Percentiles rank a stretch among this genome's conserved stretches.
Evolutionary conservation across 2,113 vertebrate genomes (phyloP).

Genomic region (Eonycteris spelaea): DNA sequence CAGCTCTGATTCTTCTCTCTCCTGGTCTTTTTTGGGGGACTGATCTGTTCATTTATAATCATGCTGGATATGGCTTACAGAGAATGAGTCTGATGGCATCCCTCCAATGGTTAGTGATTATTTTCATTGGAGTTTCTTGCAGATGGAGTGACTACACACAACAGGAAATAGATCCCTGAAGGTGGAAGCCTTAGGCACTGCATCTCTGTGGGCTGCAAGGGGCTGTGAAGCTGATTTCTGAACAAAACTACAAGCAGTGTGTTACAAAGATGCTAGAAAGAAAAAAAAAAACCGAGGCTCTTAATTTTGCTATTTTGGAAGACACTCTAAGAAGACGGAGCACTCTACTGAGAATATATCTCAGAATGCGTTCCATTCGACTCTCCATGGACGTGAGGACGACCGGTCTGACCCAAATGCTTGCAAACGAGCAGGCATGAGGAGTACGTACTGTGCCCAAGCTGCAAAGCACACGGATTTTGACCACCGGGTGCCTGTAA

Average conservation of each 20-base stretch:
- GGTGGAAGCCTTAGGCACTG: background rate
- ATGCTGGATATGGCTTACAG: background rate
- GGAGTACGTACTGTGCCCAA: background rate
- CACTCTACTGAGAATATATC: background rate
- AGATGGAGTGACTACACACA: background rate
- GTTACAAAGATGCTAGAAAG: background rate
- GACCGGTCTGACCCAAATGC: background rate
- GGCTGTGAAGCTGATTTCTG: background rate
- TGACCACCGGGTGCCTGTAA: background rate
- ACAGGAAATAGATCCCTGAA: conserved; percentile 19
- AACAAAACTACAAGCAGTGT: background rate
- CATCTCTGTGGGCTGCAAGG: background rate
- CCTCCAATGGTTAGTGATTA: background rate
- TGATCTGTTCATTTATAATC: background rate
- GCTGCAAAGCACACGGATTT: background rate
- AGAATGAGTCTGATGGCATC: background rate
- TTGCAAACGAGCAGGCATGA: background rate
- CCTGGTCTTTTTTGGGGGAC: background rate
- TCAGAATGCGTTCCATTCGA: background rate
- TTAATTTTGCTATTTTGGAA: background rate
- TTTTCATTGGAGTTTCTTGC: background rate
- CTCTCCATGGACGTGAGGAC: background rate
- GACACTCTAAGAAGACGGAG: background rate
- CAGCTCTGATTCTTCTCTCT: background rate
- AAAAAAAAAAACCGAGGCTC: background rate